These are phyloP conservation scores for Drosophila ercepeae DNA, from an alignment of 1,140 invertebrate genomes.

Conservation along the genomic window DNA sequence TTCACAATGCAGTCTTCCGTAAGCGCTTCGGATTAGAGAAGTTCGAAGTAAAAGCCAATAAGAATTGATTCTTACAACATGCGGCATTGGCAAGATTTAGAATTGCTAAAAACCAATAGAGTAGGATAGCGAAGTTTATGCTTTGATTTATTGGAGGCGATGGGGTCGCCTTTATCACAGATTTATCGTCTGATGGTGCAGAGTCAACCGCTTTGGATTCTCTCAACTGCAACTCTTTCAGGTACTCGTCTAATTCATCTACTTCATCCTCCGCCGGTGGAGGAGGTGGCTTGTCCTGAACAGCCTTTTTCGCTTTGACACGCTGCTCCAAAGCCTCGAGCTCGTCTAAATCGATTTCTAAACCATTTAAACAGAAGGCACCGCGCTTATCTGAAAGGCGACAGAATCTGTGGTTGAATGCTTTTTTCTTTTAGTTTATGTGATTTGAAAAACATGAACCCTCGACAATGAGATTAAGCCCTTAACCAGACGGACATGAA, in stretches of 20 bases:
- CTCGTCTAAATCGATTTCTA: slow-evolving; percentile 84
- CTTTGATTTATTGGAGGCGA: slow-evolving; percentile 20
- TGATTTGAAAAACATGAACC: not conserved
- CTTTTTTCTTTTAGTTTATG: not conserved
- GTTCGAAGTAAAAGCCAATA: slow-evolving; percentile 19
- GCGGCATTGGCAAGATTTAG: slow-evolving; percentile 79
- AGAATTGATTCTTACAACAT: slow-evolving; percentile 76
- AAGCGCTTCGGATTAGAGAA: slow-evolving; percentile 23
- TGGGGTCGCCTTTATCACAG: slow-evolving; percentile 43
- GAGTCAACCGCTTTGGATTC: slow-evolving; percentile 27
- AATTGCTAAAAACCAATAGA: slow-evolving; percentile 83
- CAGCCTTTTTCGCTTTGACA: slow-evolving; percentile 73
- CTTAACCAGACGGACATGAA: slow-evolving; percentile 23
- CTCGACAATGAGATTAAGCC: not conserved
- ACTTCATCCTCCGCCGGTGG: slow-evolving; percentile 51
- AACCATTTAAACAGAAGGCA: slow-evolving; percentile 82
- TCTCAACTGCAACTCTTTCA: slow-evolving; percentile 74
- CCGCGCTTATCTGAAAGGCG: slow-evolving; percentile 82
- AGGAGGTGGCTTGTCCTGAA: slow-evolving; percentile 23
- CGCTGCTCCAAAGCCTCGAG: slow-evolving; percentile 78
- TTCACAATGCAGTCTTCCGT: no score
- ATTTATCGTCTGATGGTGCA: slow-evolving; percentile 8
- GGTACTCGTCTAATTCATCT: slow-evolving; percentile 82
- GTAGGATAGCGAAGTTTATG: slow-evolving; percentile 70
- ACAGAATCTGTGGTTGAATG: slow-evolving; percentile 56